Evolutionary conservation across 2,113 vertebrate species (phyloP).

Genomic region (Pseudopipra pipra): DNA sequence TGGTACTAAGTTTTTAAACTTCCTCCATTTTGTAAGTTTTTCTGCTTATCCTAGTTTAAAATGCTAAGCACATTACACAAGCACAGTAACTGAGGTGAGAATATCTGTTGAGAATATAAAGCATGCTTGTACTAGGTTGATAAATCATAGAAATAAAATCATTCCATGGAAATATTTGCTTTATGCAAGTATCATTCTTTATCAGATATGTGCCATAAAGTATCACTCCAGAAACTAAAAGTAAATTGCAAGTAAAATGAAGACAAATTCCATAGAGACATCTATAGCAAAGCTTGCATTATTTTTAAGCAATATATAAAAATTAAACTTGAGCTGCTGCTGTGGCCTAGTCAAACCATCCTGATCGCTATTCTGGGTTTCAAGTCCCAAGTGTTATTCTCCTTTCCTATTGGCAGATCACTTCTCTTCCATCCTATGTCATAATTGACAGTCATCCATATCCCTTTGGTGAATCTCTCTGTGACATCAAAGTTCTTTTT

Average conservation of each 20-base stretch:
- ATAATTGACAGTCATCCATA: neutral
- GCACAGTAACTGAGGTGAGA: neutral
- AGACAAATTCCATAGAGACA: neutral
- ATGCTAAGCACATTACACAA: neutral
- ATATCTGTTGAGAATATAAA: neutral
- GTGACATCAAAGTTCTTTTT: neutral
- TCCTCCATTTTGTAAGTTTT: neutral
- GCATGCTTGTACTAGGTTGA: neutral
- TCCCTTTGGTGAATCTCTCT: neutral
- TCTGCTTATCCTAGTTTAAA: neutral
- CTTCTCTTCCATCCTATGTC: neutral
- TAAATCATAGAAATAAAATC: neutral
- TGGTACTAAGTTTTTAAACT: neutral
- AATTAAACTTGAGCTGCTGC: neutral
- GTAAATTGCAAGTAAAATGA: neutral
- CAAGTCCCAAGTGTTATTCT: neutral
- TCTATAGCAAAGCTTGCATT: neutral
- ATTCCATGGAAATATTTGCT: neutral
- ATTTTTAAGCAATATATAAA: neutral
- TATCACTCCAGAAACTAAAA: neutral
- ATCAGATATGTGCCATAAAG: neutral
- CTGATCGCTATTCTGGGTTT: neutral
- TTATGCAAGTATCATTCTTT: neutral
- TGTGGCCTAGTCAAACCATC: neutral
- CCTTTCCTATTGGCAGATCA: neutral